These are phyloP conservation scores for Sycobia sp. DNA, from an alignment of 1,140 invertebrate species.

Conservation along the genomic window DNA sequence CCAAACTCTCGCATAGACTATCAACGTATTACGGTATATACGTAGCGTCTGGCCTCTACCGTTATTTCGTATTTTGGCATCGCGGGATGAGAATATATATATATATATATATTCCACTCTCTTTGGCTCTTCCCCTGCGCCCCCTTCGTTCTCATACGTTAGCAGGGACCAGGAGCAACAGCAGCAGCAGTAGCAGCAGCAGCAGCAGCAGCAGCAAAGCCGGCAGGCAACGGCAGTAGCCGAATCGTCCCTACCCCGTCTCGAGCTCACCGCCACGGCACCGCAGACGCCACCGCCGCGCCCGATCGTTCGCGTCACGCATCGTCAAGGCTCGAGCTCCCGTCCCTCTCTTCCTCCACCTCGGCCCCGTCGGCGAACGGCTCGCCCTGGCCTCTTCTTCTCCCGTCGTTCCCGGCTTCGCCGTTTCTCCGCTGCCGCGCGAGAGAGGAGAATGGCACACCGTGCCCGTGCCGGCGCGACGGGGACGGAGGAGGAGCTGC, in stretches of 20 bases:
- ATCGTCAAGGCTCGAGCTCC: slow-evolving; percentile 23
- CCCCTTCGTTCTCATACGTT: not conserved
- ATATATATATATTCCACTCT: too few species aligned
- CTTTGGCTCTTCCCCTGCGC: not conserved
- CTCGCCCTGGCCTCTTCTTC: not conserved
- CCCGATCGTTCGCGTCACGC: not conserved
- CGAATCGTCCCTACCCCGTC: too few species aligned
- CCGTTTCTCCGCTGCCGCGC: too few species aligned
- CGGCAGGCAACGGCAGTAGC: too few species aligned
- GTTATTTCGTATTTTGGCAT: slow-evolving; percentile 29
- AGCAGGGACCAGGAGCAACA: too few species aligned
- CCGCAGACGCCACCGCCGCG: not conserved
- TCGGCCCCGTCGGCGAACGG: not conserved
- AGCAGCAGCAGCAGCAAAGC: too few species aligned
- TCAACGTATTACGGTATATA: too few species aligned
- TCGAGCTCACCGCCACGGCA: not conserved
- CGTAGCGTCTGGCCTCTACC: not conserved
- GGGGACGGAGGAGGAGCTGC: too few species aligned
- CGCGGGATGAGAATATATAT: not conserved
- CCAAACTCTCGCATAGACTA: too few species aligned
- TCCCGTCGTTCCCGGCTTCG: too few species aligned
- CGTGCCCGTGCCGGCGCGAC: not conserved
- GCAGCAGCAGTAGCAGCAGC: too few species aligned
- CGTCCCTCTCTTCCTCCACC: slow-evolving; percentile 7
- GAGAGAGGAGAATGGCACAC: slow-evolving; percentile 20